Evolutionary conservation across 2,888 invertebrate genomes (phyloP).

Genomic region (Dynastes maya): DNA sequence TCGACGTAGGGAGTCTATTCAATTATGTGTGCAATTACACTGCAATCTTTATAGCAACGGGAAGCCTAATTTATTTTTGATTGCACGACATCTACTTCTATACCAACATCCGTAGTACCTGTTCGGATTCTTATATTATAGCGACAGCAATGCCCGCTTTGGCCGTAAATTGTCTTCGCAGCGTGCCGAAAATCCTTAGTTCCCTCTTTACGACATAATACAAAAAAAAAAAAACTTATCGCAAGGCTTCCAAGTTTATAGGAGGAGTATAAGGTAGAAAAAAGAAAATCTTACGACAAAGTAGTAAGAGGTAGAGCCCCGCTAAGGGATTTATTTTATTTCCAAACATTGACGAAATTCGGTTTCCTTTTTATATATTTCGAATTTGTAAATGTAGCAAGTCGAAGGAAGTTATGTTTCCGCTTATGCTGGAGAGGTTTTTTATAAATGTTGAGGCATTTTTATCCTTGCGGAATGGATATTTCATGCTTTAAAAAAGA

Average conservation of each 20-base stretch:
- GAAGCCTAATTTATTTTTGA: constrained; percentile 39
- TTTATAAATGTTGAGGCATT: not conserved
- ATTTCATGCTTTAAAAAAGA: too few relatives aligned
- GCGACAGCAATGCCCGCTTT: constrained; percentile 3
- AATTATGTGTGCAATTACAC: constrained; percentile 23
- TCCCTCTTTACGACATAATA: constrained; percentile 1
- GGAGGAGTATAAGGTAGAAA: not conserved
- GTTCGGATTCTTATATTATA: constrained; percentile 1
- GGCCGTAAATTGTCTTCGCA: constrained; percentile 22
- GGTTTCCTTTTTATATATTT: not conserved
- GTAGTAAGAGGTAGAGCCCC: not conserved
- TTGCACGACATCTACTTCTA: constrained; percentile 1
- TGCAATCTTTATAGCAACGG: constrained; percentile 11
- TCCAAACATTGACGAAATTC: constrained; percentile 31
- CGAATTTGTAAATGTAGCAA: not conserved
- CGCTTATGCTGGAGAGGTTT: not conserved
- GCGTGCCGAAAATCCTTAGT: constrained; percentile 15
- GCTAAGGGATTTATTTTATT: constrained; percentile 26
- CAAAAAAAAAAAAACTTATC: constrained; percentile 6
- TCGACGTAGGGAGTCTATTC: not conserved
- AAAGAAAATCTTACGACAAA: constrained; percentile 21
- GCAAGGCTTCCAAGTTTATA: constrained; percentile 10
- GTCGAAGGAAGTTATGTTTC: not conserved
- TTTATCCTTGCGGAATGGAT: not conserved
- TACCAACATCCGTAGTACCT: too few relatives aligned